Evolutionary conservation across 2,797 vertebrate species (phyloP).

Genomic region (Chromis chromis): DNA sequence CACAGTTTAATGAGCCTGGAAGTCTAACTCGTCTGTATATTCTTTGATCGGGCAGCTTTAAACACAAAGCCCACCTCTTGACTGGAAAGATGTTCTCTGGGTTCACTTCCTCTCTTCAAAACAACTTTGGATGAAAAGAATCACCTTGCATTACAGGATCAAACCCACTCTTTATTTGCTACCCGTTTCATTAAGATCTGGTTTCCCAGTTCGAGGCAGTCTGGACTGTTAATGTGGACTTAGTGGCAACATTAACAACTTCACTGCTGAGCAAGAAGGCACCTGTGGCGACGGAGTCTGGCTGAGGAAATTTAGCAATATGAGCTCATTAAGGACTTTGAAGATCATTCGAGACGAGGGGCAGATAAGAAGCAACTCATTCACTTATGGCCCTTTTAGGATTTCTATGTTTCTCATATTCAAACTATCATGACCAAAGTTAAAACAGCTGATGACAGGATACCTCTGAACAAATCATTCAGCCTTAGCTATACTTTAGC

Average conservation of each 20-base stretch:
- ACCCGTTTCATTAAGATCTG: not conserved
- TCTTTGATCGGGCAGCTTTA: slow-evolving; percentile 35
- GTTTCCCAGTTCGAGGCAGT: not conserved
- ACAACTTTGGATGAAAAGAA: slow-evolving; percentile 12
- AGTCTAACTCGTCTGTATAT: slow-evolving; percentile 5
- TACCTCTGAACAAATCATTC: no score
- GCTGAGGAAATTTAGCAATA: not conserved
- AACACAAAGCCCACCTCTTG: slow-evolving; percentile 5
- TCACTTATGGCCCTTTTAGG: no score
- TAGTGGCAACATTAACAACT: not conserved
- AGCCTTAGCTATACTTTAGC: no score
- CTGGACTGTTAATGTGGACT: not conserved
- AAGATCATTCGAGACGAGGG: not conserved
- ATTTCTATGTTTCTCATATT: no score
- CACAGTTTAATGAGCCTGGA: slow-evolving; percentile 36
- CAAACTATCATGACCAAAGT: no score
- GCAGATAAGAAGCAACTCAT: not conserved
- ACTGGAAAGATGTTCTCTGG: slow-evolving; percentile 9
- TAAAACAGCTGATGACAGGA: no score
- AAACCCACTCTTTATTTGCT: not conserved
- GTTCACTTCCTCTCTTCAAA: slow-evolving; percentile 11
- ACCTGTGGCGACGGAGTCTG: no score
- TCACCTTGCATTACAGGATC: not conserved
- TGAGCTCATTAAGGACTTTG: no score
- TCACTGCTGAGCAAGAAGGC: not conserved